Evolutionary conservation across 1,140 invertebrate species (phyloP).

Genomic region (Whitmania pigra): DNA sequence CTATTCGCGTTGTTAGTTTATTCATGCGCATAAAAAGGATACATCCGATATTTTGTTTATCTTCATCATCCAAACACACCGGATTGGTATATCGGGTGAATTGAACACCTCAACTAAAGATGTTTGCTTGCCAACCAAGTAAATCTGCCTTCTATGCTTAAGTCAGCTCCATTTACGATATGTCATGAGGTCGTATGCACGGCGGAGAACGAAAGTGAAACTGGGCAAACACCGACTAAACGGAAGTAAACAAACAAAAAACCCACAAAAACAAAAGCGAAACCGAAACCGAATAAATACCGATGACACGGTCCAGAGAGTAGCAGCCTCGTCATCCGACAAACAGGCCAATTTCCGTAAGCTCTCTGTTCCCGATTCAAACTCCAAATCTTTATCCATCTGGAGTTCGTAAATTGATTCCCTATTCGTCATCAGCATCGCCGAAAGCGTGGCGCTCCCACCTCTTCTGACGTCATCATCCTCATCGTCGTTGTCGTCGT

Average conservation of each 20-base stretch:
- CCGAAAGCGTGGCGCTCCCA: too few species aligned
- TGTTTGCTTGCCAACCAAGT: too few species aligned
- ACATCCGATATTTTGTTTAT: too few species aligned
- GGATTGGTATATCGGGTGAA: too few species aligned
- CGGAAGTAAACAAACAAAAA: not conserved
- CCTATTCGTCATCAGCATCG: constrained; percentile 23
- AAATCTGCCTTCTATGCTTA: too few species aligned
- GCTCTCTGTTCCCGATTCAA: not conserved
- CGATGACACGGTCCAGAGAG: not conserved
- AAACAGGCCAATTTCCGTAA: not conserved
- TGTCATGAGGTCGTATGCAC: not conserved
- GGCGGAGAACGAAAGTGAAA: not conserved
- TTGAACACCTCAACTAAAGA: too few species aligned
- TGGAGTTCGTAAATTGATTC: constrained; percentile 40
- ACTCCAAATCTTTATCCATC: constrained; percentile 36
- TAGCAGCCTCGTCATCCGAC: constrained; percentile 7
- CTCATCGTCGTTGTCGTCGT: constrained; percentile 13
- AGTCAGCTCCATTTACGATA: too few species aligned
- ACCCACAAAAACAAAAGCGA: not conserved
- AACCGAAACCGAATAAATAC: not conserved
- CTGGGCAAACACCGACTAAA: not conserved
- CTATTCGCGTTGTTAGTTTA: too few species aligned
- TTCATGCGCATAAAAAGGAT: too few species aligned
- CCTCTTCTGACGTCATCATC: not conserved
- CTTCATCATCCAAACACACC: too few species aligned